phyloP scores from a whole-genome alignment of 92 coral and sea anemone species.

The Paragorgia papillata region DNA sequence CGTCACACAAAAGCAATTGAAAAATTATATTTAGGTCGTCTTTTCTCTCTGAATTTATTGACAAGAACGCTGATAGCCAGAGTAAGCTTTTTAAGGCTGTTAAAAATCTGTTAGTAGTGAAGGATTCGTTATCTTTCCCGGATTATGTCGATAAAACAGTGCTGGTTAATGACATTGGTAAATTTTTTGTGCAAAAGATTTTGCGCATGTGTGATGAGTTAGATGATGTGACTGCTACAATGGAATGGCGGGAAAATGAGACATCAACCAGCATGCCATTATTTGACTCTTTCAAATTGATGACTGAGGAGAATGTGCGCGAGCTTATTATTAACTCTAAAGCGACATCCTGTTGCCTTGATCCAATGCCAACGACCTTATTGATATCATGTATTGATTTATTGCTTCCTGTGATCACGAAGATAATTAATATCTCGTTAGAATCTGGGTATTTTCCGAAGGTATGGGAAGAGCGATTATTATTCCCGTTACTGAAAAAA shows the following conservation, averaged over 20 bases:
- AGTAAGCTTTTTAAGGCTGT: slow-evolving; percentile 45
- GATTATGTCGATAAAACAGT: slow-evolving; percentile 30
- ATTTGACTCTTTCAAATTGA: slow-evolving; percentile 6
- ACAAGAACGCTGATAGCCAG: slow-evolving; percentile 32
- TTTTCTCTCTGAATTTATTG: slow-evolving; percentile 28
- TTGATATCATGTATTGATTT: not conserved
- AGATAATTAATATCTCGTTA: not conserved
- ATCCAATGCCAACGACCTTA: slow-evolving; percentile 15
- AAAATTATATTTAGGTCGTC: slow-evolving; percentile 22
- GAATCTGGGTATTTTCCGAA: slow-evolving; percentile 1
- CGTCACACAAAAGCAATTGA: too few species aligned
- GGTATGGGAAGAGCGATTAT: not conserved
- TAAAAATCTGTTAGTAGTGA: slow-evolving; percentile 34
- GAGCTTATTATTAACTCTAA: slow-evolving; percentile 19
- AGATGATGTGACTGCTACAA: too few species aligned
- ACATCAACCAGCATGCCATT: too few species aligned
- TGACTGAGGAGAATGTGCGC: slow-evolving; percentile 39
- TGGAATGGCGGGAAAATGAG: too few species aligned
- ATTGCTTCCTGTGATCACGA: not conserved
- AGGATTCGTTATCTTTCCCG: slow-evolving; percentile 31
- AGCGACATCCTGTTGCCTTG: slow-evolving; percentile 25
- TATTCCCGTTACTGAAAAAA: slow-evolving; percentile 1
- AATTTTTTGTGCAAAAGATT: slow-evolving; percentile 40
- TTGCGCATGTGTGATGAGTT: slow-evolving; percentile 29
- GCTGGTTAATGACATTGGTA: slow-evolving; percentile 46